A percentile compares a stretch with the other conserved stretches of the same genome.
phyloP scores from a whole-genome alignment of 2,113 vertebrate species.

The Pardalotus punctatus region DNA sequence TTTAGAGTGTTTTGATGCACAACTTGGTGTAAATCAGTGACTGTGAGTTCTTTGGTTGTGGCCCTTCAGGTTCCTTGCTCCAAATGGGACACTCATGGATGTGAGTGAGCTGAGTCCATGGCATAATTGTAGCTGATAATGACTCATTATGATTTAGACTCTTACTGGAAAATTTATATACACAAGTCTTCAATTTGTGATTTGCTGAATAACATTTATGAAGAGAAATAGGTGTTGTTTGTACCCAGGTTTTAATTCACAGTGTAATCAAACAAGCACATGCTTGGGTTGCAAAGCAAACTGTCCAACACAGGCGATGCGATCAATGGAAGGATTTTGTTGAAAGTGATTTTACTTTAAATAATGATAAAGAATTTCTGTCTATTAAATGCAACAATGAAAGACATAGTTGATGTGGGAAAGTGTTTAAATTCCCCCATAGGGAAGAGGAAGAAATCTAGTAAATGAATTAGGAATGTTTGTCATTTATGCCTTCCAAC shows the following conservation, averaged over 20 bases:
- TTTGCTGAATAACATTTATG: not conserved
- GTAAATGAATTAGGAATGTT: not conserved
- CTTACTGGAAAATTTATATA: not conserved
- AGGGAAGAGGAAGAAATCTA: not conserved
- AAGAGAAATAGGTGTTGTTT: not conserved
- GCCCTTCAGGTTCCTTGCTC: not conserved
- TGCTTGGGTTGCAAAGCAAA: not conserved
- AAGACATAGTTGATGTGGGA: not conserved
- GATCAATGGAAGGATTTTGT: not conserved
- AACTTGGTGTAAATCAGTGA: not conserved
- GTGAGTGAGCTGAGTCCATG: not conserved
- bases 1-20: not conserved
- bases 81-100: not conserved
- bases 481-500: not conserved
- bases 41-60: not conserved
- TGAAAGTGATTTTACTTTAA: not conserved
- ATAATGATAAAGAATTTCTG: not conserved
- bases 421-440: not conserved
- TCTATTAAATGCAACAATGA: not conserved
- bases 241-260: not conserved
- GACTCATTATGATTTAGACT: not conserved
- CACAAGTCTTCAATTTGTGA: not conserved
- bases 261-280: not conserved
- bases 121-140: not conserved
- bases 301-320: not conserved